Conservation (phyloP, 2,113 vertebrate species). For the Empidonax traillii region DNA sequence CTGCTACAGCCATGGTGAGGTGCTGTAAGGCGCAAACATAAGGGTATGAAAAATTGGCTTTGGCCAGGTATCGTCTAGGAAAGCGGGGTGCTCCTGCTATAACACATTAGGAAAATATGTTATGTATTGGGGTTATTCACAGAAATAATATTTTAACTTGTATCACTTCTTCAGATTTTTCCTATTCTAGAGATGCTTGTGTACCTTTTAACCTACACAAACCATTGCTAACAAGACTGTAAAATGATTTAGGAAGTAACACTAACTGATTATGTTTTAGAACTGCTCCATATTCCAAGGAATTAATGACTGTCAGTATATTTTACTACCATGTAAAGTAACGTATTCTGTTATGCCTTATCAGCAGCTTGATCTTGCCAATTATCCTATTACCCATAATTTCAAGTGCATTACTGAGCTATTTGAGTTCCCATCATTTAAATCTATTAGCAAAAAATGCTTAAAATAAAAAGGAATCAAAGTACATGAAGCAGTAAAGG, state of each 20-base stretch:
- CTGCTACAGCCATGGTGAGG: background rate
- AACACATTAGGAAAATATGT: background rate
- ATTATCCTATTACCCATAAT: background rate
- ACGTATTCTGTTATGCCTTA: slow-evolving; percentile 19
- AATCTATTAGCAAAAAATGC: background rate
- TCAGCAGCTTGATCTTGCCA: slow-evolving; percentile 2
- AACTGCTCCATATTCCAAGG: background rate
- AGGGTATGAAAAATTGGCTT: background rate
- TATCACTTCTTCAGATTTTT: background rate
- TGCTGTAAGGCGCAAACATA: background rate
- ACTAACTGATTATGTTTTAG: background rate
- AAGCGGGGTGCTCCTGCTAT: background rate
- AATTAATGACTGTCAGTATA: slow-evolving; percentile 16
- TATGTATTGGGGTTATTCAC: background rate
- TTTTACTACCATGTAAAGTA: background rate
- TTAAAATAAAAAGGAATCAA: background rate
- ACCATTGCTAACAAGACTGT: background rate
- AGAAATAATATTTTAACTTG: background rate
- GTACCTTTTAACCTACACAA: background rate
- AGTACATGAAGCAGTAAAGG: background rate
- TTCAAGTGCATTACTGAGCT: background rate
- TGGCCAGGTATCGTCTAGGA: background rate
- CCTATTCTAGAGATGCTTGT: background rate
- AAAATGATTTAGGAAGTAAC: background rate
- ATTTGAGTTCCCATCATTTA: background rate